phyloP scores from a whole-genome alignment of 2,113 vertebrate species.

The Coptodon bakossiorum region DNA sequence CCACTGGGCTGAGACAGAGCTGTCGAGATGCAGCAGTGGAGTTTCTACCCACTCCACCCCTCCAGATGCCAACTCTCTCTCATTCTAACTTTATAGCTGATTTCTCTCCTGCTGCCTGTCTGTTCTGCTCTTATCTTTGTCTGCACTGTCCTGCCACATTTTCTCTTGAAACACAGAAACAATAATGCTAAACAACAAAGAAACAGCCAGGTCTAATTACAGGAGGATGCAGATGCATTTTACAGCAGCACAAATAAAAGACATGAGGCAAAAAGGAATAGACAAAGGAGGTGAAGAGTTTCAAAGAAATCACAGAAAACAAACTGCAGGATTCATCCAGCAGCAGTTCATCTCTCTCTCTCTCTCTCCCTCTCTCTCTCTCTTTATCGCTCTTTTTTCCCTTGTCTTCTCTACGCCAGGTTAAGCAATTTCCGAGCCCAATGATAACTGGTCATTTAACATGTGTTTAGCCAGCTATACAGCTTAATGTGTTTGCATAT shows the following conservation, averaged over 20 bases:
- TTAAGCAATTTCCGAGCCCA: not conserved
- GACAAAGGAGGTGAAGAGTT: not conserved
- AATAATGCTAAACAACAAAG: not conserved
- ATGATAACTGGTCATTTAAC: not conserved
- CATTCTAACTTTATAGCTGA: not conserved
- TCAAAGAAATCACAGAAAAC: not conserved
- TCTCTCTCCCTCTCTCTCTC: not conserved
- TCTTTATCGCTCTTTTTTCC: too few relatives aligned
- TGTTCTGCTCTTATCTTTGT: not conserved
- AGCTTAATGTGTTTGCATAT: not conserved
- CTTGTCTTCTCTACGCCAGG: not conserved
- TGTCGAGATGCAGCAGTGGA: not conserved
- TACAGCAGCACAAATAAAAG: not conserved
- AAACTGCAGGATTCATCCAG: not conserved
- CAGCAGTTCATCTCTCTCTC: not conserved
- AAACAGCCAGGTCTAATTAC: not conserved
- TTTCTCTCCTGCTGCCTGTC: not conserved
- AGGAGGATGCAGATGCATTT: not conserved
- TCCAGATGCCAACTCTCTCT: not conserved
- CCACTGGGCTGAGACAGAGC: constrained; percentile 4
- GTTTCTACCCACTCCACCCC: not conserved
- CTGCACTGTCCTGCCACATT: not conserved
- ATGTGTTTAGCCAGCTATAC: not conserved
- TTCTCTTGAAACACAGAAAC: not conserved
- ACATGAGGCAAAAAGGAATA: not conserved